Evolutionary conservation across 2,888 invertebrate genomes (phyloP).

Genomic region (Epistrophella euchroma): DNA sequence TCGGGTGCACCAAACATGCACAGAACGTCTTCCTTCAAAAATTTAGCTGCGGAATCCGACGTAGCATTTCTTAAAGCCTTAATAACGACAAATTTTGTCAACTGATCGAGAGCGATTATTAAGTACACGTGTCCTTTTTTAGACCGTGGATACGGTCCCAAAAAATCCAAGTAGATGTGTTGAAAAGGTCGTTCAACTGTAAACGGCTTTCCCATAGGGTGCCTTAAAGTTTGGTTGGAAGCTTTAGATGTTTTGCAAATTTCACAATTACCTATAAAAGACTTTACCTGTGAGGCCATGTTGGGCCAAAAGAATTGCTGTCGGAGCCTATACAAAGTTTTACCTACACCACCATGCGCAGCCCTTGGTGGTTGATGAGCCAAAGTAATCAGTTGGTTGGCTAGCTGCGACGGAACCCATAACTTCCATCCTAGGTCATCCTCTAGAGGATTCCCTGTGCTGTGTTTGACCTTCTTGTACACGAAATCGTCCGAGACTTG

Average conservation of each 20-base stretch:
- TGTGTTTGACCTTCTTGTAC: too few relatives aligned
- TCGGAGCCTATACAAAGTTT: not conserved
- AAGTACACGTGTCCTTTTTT: not conserved
- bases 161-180: not conserved
- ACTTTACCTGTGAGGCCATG: constrained; percentile 17
- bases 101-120: not conserved
- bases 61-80: not conserved
- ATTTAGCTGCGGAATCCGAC: not conserved
- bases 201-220: not conserved
- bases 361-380: constrained; percentile 12
- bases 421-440: constrained; percentile 9
- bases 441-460: too few relatives aligned
- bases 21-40: not conserved
- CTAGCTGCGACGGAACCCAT: constrained; percentile 25
- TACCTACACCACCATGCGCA: constrained; percentile 4
- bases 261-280: not conserved
- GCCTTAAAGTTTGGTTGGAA: not conserved
- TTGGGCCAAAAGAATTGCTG: constrained; percentile 18
- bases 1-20: not conserved
- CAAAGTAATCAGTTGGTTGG: not conserved
- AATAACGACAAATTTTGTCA: not conserved
- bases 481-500: too few relatives aligned
- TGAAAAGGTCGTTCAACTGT: not conserved
- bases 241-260: not conserved
- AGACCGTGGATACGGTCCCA: not conserved